Conservation (phyloP, 2,113 vertebrate species). For the Aphyosemion australe region DNA sequence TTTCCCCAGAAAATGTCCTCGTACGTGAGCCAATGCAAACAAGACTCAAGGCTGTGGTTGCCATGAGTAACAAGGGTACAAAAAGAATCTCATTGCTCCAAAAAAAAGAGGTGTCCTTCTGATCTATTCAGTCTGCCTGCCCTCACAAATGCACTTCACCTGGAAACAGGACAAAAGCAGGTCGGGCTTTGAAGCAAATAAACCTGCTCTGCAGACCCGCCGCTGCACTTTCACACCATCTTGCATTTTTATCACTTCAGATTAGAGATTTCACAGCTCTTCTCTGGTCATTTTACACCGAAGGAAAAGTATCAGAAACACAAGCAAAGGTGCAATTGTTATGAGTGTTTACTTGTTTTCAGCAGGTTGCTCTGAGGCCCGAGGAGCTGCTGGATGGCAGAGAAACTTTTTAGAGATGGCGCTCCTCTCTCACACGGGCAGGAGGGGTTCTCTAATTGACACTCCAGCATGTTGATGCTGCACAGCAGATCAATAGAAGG, state of each 20-base stretch:
- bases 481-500: constrained; percentile 71
- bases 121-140: not conserved
- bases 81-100: constrained; percentile 7
- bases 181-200: constrained; percentile 19
- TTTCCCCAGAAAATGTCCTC: not conserved
- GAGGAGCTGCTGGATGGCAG: constrained; percentile 48
- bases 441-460: constrained; percentile 73
- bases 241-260: constrained; percentile 38
- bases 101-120: not conserved
- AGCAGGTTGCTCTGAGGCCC: constrained; percentile 29
- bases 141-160: constrained; percentile 28
- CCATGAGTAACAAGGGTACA: constrained; percentile 9
- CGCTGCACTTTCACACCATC: not conserved
- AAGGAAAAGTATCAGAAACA: constrained; percentile 33
- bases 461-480: constrained; percentile 69
- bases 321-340: constrained; percentile 41
- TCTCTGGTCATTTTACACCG: constrained; percentile 32
- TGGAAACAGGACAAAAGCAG: not conserved
- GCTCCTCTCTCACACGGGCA: constrained; percentile 62
- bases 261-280: constrained; percentile 25
- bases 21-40: not conserved
- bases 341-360: constrained; percentile 45
- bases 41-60: constrained; percentile 1
- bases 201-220: constrained; percentile 10
- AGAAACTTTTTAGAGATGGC: constrained; percentile 52